Conservation (phyloP, 2,888 invertebrate species). For the Choreutis nemorana region DNA sequence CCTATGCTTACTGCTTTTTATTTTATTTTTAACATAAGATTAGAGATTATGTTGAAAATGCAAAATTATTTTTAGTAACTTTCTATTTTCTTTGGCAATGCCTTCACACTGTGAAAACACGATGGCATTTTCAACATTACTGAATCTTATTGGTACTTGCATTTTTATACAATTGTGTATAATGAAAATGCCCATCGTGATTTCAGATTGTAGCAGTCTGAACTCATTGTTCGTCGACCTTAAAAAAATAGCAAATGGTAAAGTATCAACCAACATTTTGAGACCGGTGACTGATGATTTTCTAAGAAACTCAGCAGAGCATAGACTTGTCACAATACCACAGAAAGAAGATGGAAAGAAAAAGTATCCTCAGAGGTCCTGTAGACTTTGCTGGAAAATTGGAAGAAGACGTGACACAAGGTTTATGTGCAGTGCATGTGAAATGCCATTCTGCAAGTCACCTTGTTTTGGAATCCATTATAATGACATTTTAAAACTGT, state of each 20-base stretch:
- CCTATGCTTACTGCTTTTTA: conserved; percentile 3
- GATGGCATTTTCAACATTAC: conserved; percentile 65
- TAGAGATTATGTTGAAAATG: conserved; percentile 64
- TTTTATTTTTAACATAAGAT: conserved; percentile 12
- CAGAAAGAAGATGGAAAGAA: conserved; percentile 64
- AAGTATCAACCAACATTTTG: conserved; percentile 37
- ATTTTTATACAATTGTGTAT: no score
- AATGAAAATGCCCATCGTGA: conserved; percentile 65
- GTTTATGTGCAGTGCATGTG: conserved; percentile 59
- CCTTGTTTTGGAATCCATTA: conserved; percentile 60
- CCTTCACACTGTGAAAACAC: conserved; percentile 54
- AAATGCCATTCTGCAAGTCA: conserved; percentile 58
- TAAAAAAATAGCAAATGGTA: conserved; percentile 61
- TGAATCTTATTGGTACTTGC: conserved; percentile 13
- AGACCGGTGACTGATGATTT: conserved; percentile 37
- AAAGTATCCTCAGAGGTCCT: conserved; percentile 62
- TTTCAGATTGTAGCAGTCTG: conserved; percentile 62
- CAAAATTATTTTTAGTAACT: conserved; percentile 46
- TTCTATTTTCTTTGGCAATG: conserved; percentile 45
- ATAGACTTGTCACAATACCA: conserved; percentile 57
- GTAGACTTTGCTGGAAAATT: conserved; percentile 58
- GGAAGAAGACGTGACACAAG: conserved; percentile 55
- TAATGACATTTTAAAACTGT: conserved; percentile 51
- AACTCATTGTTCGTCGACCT: conserved; percentile 59
- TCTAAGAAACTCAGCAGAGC: conserved; percentile 35